Evolutionary conservation across 2,797 vertebrate species (phyloP), one percentile per base, ranked within the genome.

Genomic region (Gila robusta): DNA sequence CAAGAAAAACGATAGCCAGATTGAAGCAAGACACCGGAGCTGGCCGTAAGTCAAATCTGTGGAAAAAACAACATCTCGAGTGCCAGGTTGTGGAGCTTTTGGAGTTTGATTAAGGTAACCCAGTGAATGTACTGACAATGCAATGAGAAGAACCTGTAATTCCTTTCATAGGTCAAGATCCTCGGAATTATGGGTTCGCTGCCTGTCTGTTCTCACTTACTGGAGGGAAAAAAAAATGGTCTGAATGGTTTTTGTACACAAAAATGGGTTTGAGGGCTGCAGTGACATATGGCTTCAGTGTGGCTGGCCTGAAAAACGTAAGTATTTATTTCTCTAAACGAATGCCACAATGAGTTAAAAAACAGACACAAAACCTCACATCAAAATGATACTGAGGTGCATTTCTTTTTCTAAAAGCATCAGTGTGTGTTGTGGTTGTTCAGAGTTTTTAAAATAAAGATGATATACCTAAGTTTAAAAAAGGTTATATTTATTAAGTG

Each of bases 181-280:
- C 82, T 84, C 67, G 14, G 71, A 66, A 86, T 86, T 64, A 78
- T 79, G 74, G 76, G 86, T 82, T 85, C 77, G 54, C 32, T 77
- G 16, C 56, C 8, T 44, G 86, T 88, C 86, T 90, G 87, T 87
- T 89, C 88, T 83, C 84, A 79, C 82, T 88, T 90, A 88, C 67
- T 80, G n/a, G 11, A 52, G 41, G 21, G 62, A 1, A 16, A 44
- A 47, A 47, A 47, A 47, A 47, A 47, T 47, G 4, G 37, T 47
- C 37, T 70, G 35, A 41, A 41, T 84, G 32, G 12, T 32, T 62
- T 79, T 62, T 72, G 11, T 8, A 67, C 74, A 79, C 37, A 69
- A 71, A 86, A 89, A 39, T 2, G 26, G 62, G 64, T 74, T 54
- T 44, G 74, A 78, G 76, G 59, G 72, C 83, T 83, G 59, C 82